These are phyloP conservation scores for Myiothlypis coronata DNA, from an alignment of 2,797 vertebrate genomes.

Conservation along the genomic window DNA sequence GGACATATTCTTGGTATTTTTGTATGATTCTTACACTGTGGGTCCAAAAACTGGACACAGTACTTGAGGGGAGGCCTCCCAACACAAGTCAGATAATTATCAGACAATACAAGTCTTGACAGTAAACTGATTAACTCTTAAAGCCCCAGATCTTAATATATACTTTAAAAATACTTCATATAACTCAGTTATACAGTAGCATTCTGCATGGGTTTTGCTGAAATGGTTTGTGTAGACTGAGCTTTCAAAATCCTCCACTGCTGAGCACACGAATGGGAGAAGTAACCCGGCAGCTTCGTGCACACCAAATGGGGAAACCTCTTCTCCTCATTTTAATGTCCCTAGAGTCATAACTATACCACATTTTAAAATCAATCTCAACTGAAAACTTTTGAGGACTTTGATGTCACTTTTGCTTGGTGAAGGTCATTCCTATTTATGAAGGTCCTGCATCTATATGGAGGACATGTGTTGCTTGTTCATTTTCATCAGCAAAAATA, in stretches of 20 bases:
- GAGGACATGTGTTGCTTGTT: rapidly evolving
- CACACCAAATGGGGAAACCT: background rate
- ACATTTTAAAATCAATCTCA: background rate
- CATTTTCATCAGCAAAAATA: background rate
- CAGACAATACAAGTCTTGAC: background rate
- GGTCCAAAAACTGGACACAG: background rate
- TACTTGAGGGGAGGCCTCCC: rapidly evolving
- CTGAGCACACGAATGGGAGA: background rate
- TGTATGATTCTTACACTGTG: background rate
- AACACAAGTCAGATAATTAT: background rate
- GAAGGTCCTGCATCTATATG: background rate
- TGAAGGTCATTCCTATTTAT: background rate
- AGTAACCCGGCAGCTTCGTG: background rate
- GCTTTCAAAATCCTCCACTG: background rate
- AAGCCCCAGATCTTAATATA: background rate
- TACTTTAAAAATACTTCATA: background rate
- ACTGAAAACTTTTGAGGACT: background rate
- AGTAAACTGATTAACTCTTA: background rate
- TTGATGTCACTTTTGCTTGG: background rate
- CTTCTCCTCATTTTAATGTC: background rate
- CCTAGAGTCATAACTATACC: background rate
- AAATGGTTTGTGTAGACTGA: background rate
- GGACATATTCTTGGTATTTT: background rate
- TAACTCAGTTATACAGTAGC: background rate
- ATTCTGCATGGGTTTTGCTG: background rate